These are phyloP conservation scores for Coracopsis vasa DNA, from an alignment of 2,113 vertebrate genomes.

Conservation along the genomic window DNA sequence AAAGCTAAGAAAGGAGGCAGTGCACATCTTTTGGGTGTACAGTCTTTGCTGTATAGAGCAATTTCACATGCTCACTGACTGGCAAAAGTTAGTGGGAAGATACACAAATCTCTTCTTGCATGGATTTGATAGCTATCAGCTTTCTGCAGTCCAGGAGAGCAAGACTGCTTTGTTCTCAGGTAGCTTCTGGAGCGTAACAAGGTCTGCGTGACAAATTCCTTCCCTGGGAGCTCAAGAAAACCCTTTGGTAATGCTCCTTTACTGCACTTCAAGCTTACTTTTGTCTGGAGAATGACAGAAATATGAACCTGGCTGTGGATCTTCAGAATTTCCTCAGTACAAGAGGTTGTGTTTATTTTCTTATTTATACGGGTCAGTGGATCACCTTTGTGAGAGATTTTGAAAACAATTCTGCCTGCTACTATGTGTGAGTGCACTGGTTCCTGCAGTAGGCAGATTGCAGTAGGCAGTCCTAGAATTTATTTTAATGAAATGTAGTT, in stretches of 20 bases:
- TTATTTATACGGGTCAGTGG: neutral
- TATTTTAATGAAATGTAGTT: neutral
- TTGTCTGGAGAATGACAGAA: neutral
- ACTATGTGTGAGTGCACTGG: neutral
- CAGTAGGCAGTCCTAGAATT: neutral
- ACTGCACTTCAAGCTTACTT: neutral
- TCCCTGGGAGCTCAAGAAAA: neutral
- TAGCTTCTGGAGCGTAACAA: neutral
- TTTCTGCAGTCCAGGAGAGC: neutral
- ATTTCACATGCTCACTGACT: neutral
- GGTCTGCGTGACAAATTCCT: neutral
- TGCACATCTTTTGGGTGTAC: neutral
- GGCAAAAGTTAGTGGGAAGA: neutral
- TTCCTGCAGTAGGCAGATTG: no score
- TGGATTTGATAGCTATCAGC: neutral
- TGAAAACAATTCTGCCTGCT: neutral
- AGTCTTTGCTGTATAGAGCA: neutral
- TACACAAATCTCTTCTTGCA: neutral
- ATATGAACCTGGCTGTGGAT: neutral
- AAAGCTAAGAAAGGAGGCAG: neutral
- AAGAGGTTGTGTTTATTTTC: neutral
- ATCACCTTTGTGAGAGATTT: neutral
- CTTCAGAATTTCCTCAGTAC: neutral
- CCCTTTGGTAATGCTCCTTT: neutral
- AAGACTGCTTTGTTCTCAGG: neutral